Percentiles rank a stretch among this genome's conserved stretches.
These are phyloP conservation scores for Latrodectus hesperus DNA, from an alignment of 2,888 invertebrate genomes.

Conservation along the genomic window DNA sequence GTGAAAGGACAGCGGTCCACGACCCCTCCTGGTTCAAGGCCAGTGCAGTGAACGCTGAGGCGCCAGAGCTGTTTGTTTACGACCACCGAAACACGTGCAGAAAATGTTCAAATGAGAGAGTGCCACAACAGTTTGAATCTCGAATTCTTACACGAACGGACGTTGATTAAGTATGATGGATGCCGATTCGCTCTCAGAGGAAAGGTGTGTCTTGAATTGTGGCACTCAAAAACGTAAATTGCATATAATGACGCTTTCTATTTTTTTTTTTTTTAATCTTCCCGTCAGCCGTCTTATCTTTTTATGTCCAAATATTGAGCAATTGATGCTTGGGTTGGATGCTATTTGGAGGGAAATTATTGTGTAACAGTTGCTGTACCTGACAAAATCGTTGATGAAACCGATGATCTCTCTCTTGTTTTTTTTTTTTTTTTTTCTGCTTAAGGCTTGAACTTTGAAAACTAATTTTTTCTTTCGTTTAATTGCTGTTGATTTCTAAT, in stretches of 20 bases:
- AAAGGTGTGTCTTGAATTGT: constrained; percentile 3
- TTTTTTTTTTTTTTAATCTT: no score
- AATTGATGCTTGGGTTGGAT: no score
- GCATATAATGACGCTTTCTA: not conserved
- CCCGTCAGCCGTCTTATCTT: no score
- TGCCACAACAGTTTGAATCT: constrained; percentile 13
- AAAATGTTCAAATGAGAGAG: not conserved
- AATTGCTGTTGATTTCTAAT: no score
- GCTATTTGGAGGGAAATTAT: no score
- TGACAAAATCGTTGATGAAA: no score
- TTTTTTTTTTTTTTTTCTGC: no score
- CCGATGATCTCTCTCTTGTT: no score
- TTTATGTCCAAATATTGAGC: no score
- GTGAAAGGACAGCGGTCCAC: constrained; percentile 41
- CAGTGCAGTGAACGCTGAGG: constrained; percentile 47
- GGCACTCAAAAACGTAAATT: constrained; percentile 1
- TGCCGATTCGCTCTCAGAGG: not conserved
- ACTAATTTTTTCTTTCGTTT: no score
- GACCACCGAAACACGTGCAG: constrained; percentile 6
- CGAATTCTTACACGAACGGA: constrained; percentile 11
- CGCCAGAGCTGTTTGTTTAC: constrained; percentile 55
- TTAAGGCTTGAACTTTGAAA: no score
- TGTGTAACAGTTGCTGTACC: no score
- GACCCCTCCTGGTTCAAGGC: constrained; percentile 53
- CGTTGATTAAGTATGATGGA: constrained; percentile 29